Conservation (phyloP, 2,113 vertebrate species). For the Corynorhinus townsendii region DNA sequence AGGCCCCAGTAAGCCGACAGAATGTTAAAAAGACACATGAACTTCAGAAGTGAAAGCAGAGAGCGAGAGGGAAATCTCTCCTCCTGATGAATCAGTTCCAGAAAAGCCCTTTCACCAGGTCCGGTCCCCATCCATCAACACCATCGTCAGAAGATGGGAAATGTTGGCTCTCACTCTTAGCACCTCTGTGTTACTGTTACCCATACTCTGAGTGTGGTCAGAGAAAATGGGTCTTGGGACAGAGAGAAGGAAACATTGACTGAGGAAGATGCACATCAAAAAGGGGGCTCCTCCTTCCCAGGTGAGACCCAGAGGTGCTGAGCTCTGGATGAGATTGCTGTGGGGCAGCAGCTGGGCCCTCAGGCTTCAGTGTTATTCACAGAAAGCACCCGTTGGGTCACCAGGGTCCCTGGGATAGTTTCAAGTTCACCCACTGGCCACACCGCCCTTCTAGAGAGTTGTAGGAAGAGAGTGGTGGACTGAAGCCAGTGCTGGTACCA, state of each 20-base stretch:
- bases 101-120: conserved; percentile 38
- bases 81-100: conserved; percentile 39
- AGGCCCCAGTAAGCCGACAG: not conserved
- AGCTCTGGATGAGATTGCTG: not conserved
- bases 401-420: not conserved
- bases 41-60: conserved; percentile 46
- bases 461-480: not conserved
- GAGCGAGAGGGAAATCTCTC: not conserved
- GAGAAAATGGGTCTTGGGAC: not conserved
- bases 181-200: not conserved
- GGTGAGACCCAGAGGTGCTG: no score
- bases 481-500: not conserved
- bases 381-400: not conserved
- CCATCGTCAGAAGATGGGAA: not conserved
- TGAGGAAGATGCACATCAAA: not conserved
- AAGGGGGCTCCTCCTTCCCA: not conserved
- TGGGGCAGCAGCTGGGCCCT: not conserved
- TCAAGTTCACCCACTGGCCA: not conserved
- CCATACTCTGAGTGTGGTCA: not conserved
- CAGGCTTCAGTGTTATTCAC: not conserved
- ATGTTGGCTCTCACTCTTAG: not conserved
- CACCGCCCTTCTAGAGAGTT: not conserved
- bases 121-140: not conserved
- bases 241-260: not conserved
- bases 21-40: conserved; percentile 40